Evolutionary conservation across 2,888 invertebrate genomes (phyloP), one percentile per base, ranked within the genome.

Genomic region (Gnatocerus cornutus): DNA sequence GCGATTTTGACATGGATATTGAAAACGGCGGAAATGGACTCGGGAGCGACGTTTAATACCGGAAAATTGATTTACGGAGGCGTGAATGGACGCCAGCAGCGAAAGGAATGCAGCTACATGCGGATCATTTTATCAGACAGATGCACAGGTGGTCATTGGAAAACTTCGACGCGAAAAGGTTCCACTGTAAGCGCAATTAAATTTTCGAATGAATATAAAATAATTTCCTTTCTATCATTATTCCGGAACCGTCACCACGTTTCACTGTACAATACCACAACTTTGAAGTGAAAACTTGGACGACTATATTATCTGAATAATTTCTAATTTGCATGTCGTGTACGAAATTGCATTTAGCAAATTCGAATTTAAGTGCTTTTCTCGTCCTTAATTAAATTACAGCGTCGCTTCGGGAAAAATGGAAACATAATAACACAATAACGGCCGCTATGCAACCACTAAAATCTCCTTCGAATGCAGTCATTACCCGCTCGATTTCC

Each of bases 351-450:
- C 46, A 46, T 46, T 46, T 46, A 14, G 16, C 16, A 46, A 46
- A 46, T 46, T 46, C 16, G 46, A 46, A 46, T 46, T 46, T 46
- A 16, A 46, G 46, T 46, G 46, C 46, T 46, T n/a, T 21, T n/a
- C 16, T 46, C 46, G 13, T 46, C 16, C 13, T 46, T 46, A 46
- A 46, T 46, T 14, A 46, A 46, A 16, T 46, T 46, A 46, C 2
- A 16, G 46, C 46, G 46, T 8, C 46, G 43, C 43, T 43, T 16
- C 46, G 16, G 8, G 3, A 46, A 46, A 46, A 46, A 46, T 21
- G 21, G 16, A 46, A 46, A 46, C 46, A 46, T 46, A 46, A 46
- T 46, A 46, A 46, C 16, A 13, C 8, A 13, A 46, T 46, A 46
- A 46, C 16, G 16, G 16, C 13, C 8, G n/a, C 16, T 46, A 46